A percentile compares a stretch with the other conserved stretches of the same genome.
These are phyloP conservation scores for Julus scanicus DNA, from an alignment of 2,888 invertebrate species.

Conservation along the genomic window DNA sequence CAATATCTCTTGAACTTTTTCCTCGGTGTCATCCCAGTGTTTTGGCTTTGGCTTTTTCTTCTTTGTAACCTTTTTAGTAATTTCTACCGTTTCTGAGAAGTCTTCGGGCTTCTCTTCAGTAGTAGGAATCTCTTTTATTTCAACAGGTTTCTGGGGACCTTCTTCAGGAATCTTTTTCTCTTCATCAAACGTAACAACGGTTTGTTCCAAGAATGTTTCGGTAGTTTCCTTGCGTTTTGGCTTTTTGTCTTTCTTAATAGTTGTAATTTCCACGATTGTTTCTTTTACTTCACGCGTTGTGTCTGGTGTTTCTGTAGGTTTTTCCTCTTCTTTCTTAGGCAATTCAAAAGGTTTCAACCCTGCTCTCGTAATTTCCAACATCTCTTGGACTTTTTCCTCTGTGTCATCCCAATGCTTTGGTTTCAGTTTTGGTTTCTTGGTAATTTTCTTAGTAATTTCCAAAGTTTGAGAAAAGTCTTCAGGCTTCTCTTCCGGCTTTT, in stretches of 20 bases:
- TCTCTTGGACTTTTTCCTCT: constrained; percentile 38
- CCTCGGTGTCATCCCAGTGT: background rate
- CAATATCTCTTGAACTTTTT: background rate
- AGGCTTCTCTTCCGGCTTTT: background rate
- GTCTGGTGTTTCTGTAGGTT: background rate
- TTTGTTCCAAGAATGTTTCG: background rate
- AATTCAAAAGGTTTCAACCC: constrained; percentile 55
- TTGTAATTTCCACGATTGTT: constrained; percentile 32
- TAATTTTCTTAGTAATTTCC: constrained; percentile 42
- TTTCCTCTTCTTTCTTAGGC: constrained; percentile 36
- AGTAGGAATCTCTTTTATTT: background rate
- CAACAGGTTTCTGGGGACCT: background rate
- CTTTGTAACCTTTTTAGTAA: constrained; percentile 44
- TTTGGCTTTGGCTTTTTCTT: constrained; percentile 20
- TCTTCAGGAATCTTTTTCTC: constrained; percentile 11
- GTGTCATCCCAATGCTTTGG: constrained; percentile 29
- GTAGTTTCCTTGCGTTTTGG: constrained; percentile 21
- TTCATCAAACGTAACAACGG: background rate
- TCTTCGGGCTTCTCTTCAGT: constrained; percentile 53
- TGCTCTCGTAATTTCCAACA: constrained; percentile 18
- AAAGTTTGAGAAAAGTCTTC: background rate
- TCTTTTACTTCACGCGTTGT: background rate
- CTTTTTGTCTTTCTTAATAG: constrained; percentile 10
- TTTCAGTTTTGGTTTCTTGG: constrained; percentile 13
- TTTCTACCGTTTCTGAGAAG: constrained; percentile 31